Base-by-base conservation (phyloP, 2,888 invertebrate genomes). In the Pinctada fucata region DNA sequence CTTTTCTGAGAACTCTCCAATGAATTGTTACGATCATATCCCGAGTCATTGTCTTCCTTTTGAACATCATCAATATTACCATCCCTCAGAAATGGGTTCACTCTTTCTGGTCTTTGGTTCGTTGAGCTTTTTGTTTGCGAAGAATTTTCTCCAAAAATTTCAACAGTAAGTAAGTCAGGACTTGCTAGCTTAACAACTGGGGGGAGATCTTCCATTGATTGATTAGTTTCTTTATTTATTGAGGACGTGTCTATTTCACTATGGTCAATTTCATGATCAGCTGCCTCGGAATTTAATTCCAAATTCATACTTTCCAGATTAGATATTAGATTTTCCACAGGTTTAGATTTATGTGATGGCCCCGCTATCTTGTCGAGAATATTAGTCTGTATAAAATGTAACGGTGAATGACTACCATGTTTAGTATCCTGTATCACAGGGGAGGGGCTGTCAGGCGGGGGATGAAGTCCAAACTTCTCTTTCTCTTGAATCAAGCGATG, bases 111-210 rank as follows among this genome's bases (percentile, higher is more conserved):
- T 45, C 71, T 49, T 49, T 70, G 75, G 52, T 58, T 71, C 10
- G 75, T 69, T 71, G 50, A n/a, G 16, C 64, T 50, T 45, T 68
- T 16, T 45, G 50, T 13, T 10, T 51, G 45, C 47, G 75, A 48
- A 5, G 68, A 48, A 64, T 31, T 31, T 48, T 67, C 80, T 65
- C 52, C 13, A 50, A 80, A 80, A 31, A 85, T 64, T 71, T 82
- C 82, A 64, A 87, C 76, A 16, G 80, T 82, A 10, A 83, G 63
- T n/a, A 89, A 79, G 67, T 88, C 87, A 45, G 86, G 87, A n/a
- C 87, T 85, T 31, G 82, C 80, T 8, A 90, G 72, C 65, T 79
- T 79, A 31, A 90, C 83, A 45, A 90, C 86, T 13, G 89, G 89
- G 8, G 89, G 89, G 8, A 90, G 81, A 13, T 84, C 67, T 67